Evolutionary conservation across 2,113 vertebrate genomes (phyloP).

Genomic region (Pygoscelis antarcticus): DNA sequence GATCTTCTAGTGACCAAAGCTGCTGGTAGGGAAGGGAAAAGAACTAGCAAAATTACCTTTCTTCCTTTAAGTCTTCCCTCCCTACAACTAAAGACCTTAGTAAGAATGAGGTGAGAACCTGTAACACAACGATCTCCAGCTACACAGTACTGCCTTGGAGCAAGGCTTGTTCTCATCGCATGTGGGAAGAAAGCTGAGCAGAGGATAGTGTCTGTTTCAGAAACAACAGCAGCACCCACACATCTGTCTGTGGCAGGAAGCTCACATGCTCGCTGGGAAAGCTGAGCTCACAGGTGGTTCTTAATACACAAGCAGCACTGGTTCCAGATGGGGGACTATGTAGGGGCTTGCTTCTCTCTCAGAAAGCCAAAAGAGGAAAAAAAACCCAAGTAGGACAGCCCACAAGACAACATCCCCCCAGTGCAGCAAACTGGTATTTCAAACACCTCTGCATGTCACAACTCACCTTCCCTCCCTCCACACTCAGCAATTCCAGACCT

Average conservation of each 20-base stretch:
- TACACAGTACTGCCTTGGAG: not conserved
- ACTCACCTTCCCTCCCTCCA: not conserved
- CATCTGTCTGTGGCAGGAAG: not conserved
- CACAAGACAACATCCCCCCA: not conserved
- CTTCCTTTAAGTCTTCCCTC: not conserved
- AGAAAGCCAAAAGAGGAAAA: not conserved
- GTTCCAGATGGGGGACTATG: not conserved
- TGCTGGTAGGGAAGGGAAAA: not conserved
- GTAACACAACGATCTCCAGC: not conserved
- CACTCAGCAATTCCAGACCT: not conserved
- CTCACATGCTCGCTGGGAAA: not conserved
- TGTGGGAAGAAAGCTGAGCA: not conserved
- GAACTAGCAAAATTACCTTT: not conserved
- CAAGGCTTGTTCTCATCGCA: not conserved
- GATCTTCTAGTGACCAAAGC: not conserved
- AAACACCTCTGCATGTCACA: not conserved
- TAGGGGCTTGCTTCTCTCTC: not conserved
- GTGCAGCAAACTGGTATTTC: not conserved
- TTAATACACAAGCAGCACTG: not conserved
- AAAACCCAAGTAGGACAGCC: not conserved
- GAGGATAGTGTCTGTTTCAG: not conserved
- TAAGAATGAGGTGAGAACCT: not conserved
- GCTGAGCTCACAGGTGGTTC: not conserved
- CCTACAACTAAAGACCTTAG: rapidly evolving
- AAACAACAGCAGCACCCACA: not conserved